Evolutionary conservation across 2,888 invertebrate genomes (phyloP).

Genomic region (Griposia aprilina): DNA sequence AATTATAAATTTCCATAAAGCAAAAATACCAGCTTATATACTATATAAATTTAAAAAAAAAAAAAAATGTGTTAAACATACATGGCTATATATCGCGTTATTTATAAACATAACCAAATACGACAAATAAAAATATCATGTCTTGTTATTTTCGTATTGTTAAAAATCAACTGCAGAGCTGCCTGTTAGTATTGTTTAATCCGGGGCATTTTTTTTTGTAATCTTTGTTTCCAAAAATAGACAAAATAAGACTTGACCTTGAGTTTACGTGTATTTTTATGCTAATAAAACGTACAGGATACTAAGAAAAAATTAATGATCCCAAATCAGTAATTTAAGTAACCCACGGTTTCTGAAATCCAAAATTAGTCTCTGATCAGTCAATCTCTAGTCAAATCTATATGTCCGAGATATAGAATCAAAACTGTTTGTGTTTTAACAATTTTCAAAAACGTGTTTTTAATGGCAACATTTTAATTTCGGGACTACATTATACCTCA

Average conservation of each 20-base stretch:
- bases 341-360: constrained; percentile 13
- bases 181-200: not conserved
- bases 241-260: no score
- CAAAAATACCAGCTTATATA: constrained; percentile 29
- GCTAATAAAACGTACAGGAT: not conserved
- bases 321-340: not conserved
- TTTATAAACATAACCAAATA: constrained; percentile 21
- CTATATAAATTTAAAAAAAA: constrained; percentile 39
- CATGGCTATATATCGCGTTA: constrained; percentile 13
- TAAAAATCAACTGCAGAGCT: not conserved
- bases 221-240: no score
- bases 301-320: constrained; percentile 13
- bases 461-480: no score
- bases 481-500: no score
- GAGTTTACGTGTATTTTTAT: constrained; percentile 30
- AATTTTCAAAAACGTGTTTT: no score
- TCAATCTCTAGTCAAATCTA: not conserved
- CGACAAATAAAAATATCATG: constrained; percentile 4
- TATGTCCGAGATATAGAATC: no score
- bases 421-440: no score
- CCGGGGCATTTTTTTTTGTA: not conserved
- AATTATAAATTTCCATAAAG: constrained; percentile 20
- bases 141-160: not conserved
- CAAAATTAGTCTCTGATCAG: not conserved
- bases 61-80: constrained; percentile 44